Base-by-base conservation (phyloP, 2,113 vertebrate species). In the Ictidomys tridecemlineatus region DNA sequence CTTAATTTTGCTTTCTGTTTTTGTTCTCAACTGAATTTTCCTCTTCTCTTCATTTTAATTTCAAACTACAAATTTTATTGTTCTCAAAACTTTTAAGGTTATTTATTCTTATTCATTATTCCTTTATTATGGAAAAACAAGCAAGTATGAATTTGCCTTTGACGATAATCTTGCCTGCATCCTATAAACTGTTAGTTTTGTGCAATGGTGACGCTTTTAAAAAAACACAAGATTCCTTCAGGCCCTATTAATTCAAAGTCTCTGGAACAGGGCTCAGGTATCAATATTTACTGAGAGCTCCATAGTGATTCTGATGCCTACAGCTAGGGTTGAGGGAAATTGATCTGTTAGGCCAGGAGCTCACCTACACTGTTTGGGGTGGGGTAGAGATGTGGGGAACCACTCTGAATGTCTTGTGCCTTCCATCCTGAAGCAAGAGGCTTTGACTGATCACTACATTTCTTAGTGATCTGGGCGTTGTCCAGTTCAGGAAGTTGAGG, bases 1-100 rank as follows among this genome's bases (percentile, higher is more conserved):
- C 45, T 95, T 82, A 69, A 72, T 92, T 93, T 93, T 95, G 4
- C 14, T 94, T 91, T 83, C 16, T 94, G 16, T 89, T 93, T 95
- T 91, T 78, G 70, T 83, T 95, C 70, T 72, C 61, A 56, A 89
- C 9, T 93, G 28, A 94, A 91, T 86, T 89, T 67, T 73, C 37
- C 9, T 80, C 26, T 69, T 76, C 10, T 53, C 48, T 86, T 94
- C 37, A 82, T 48, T 95, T 96, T 93, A 69, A 90, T 82, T 48
- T 85, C 30, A 74, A 48, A 28, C 48, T 78, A 72, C 73, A 83
- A 7, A 82, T 92, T 79, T 95, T 53, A 78, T 80, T 79, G 26
- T 83, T 83, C 26, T 67, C 10, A 67, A 51, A 95, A 93, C 37
- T 91, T 90, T 67, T 74, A 85, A 93, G 39, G 51, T 87, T 45